Percentiles rank a stretch among this genome's conserved stretches.
phyloP scores from a whole-genome alignment of 2,888 invertebrate species.

The Nudaria mundana region DNA sequence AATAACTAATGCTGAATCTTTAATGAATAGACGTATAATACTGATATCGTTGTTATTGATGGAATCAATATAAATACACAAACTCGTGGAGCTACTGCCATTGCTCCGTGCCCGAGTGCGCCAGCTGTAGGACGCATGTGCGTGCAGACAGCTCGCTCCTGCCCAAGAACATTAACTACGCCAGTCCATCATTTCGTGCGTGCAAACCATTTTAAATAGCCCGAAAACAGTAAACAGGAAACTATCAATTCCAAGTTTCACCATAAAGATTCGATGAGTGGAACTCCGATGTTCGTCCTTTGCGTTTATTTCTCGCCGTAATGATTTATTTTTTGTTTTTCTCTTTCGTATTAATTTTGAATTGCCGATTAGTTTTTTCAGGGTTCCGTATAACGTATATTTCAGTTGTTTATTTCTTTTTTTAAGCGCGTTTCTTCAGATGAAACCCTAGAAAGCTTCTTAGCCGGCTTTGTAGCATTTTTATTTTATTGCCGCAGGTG shows the following conservation, averaged over 20 bases:
- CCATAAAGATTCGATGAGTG: constrained; percentile 70
- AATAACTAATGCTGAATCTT: constrained; percentile 68
- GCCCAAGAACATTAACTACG: constrained; percentile 56
- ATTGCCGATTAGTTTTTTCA: constrained; percentile 38
- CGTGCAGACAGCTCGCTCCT: constrained; percentile 60
- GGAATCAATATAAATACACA: constrained; percentile 55
- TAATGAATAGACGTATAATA: constrained; percentile 67
- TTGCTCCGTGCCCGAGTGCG: constrained; percentile 13
- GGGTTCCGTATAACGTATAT: constrained; percentile 41
- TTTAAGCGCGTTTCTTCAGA: constrained; percentile 56
- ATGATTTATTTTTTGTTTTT: constrained; percentile 53
- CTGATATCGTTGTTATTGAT: constrained; percentile 60
- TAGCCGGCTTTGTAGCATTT: constrained; percentile 75
- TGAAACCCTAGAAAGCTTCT: constrained; percentile 55
- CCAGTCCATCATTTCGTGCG: constrained; percentile 63
- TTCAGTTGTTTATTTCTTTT: constrained; percentile 43
- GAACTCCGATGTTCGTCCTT: constrained; percentile 51
- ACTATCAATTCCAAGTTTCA: constrained; percentile 71
- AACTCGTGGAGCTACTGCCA: constrained; percentile 50
- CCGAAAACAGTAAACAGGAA: constrained; percentile 69
- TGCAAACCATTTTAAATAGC: constrained; percentile 68
- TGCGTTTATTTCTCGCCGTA: constrained; percentile 47
- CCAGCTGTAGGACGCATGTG: constrained; percentile 50
- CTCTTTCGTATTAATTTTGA: constrained; percentile 51
- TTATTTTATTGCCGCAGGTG: constrained; percentile 81